Conservation (phyloP, 2,113 vertebrate species). For the Trichomycterus rosablanca region DNA sequence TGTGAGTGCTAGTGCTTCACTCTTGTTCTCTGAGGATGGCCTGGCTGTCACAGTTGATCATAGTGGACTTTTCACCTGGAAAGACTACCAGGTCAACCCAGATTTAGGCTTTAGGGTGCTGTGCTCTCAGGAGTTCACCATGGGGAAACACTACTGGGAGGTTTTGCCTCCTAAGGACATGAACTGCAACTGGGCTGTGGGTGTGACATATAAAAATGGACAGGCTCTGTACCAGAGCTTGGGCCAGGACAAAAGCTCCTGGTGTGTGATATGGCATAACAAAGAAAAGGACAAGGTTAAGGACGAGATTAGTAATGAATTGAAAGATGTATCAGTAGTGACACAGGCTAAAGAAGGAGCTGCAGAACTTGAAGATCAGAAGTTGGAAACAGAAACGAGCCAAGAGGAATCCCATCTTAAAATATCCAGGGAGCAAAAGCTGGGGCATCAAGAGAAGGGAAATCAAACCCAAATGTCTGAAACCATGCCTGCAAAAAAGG, state of each 20-base stretch:
- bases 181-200: slow-evolving; percentile 30
- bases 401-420: neutral
- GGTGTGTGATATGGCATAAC: slow-evolving; percentile 20
- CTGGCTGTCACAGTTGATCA: slow-evolving; percentile 17
- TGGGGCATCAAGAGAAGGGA: neutral
- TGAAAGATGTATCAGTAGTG: neutral
- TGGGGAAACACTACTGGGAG: slow-evolving; percentile 45
- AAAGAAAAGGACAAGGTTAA: neutral
- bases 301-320: neutral
- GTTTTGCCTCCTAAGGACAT: slow-evolving; percentile 4
- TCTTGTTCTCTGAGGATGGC: slow-evolving; percentile 19
- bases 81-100: slow-evolving; percentile 20
- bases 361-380: neutral
- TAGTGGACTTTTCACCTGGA: slow-evolving; percentile 16
- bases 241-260: slow-evolving; percentile 23
- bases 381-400: neutral
- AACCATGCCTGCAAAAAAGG: no score
- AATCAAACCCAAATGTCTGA: neutral
- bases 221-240: slow-evolving; percentile 19
- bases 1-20: slow-evolving; percentile 10
- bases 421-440: neutral
- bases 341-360: neutral
- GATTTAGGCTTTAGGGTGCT: slow-evolving; percentile 27
- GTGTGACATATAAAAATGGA: slow-evolving; percentile 21
- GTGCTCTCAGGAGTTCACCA: slow-evolving; percentile 41